These are phyloP conservation scores for Callipepla squamata DNA, from an alignment of 2,113 vertebrate species.

Conservation along the genomic window DNA sequence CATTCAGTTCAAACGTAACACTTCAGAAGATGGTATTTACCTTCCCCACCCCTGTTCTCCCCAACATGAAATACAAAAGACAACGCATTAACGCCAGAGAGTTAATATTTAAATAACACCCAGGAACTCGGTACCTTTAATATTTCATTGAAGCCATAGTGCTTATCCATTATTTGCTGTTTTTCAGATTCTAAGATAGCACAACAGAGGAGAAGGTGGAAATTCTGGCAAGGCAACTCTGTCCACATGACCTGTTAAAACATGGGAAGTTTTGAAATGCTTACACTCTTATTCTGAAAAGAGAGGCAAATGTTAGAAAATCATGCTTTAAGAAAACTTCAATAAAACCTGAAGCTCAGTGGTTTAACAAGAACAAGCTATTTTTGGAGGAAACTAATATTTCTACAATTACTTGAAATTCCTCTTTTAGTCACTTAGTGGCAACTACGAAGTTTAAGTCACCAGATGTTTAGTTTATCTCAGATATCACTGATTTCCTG, in stretches of 20 bases:
- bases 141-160: slow-evolving; percentile 96
- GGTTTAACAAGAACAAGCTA: not conserved
- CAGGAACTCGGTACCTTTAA: slow-evolving; percentile 84
- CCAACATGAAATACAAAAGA: not conserved
- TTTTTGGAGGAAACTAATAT: not conserved
- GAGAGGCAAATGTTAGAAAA: not conserved
- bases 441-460: not conserved
- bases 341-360: not conserved
- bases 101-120: not conserved
- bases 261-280: not conserved
- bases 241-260: slow-evolving; percentile 94
- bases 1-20: not conserved
- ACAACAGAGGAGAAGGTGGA: slow-evolving; percentile 95
- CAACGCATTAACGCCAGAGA: not conserved
- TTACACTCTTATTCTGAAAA: not conserved
- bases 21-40: not conserved
- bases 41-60: not conserved
- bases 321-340: not conserved
- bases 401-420: not conserved
- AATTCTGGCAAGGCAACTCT: slow-evolving; percentile 92
- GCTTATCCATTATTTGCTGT: slow-evolving; percentile 94
- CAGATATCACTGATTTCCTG: not conserved
- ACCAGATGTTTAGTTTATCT: not conserved
- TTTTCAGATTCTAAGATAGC: slow-evolving; percentile 96
- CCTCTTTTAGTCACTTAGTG: not conserved